Evolutionary conservation across 2,888 invertebrate species (phyloP), one percentile per base, ranked within the genome.

Genomic region (Opisthograptis luteolata): DNA sequence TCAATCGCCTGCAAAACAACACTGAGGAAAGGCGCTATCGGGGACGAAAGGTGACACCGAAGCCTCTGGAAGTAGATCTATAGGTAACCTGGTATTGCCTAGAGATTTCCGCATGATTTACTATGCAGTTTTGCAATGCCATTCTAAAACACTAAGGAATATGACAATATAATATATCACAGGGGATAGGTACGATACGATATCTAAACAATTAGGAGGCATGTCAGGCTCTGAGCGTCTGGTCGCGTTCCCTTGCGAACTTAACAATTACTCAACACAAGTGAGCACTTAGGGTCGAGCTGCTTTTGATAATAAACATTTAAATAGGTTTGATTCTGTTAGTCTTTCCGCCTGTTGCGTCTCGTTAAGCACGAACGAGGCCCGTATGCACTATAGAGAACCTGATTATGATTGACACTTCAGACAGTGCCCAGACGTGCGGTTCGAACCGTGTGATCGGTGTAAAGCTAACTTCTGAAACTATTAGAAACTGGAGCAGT

Each of bases 1-100:
- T 84, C 81, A 84, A 88, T 89, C 86, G 82, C 81, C 76, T 84
- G 84, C 83, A 81, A 83, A 84, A 76, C 73, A 76, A 84, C 76
- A 84, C 83, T 79, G 69, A 81, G 82, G 82, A 86, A 88, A 86
- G 76, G 81, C 79, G 72, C 72, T 81, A 86, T 84, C 79, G 81
- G 72, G 79, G 79, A 78, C 80, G 89, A 79, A 88, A 89, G 78
- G 79, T 76, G 86, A 90, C 84, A 87, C 89, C 83, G 68, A 68
- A 73, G 81, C 74, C 79, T 81, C 83, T 77, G 83, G 81, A 81
- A 77, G 73, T 75, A 73, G 71, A 71, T 73, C 65, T 55, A 73
- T 74, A 72, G 70, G 69, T 68, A 62, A 71, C 65, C 70, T 65
- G 68, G 68, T 66, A 68, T 66, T 68, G 61, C 62, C 52, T 62